Evolutionary conservation across 2,113 vertebrate species (phyloP).

Genomic region (Neoarius graeffei): DNA sequence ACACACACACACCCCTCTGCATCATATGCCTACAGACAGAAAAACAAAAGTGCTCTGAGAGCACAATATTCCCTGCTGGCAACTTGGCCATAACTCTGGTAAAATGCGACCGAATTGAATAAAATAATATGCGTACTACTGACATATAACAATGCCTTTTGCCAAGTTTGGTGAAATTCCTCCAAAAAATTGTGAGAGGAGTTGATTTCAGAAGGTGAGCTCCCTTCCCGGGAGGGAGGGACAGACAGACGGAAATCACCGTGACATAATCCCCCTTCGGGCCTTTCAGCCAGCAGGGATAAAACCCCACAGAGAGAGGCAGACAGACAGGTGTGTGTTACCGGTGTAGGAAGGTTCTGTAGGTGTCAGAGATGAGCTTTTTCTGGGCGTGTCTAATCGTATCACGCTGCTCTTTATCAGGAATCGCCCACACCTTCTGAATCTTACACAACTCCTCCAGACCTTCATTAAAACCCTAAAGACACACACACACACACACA

Average conservation of each 20-base stretch:
- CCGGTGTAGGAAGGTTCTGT: conserved; percentile 86
- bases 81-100: too few species aligned
- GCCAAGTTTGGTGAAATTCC: too few species aligned
- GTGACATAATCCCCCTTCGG: too few species aligned
- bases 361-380: conserved; percentile 85
- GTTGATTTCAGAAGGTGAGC: too few species aligned
- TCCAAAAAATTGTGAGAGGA: too few species aligned
- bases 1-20: neutral
- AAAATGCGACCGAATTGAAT: too few species aligned
- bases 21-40: neutral
- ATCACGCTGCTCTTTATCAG: conserved; percentile 88
- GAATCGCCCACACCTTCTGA: conserved; percentile 97
- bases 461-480: conserved; percentile 94
- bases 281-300: too few species aligned
- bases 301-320: neutral
- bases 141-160: too few species aligned
- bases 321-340: conserved; percentile 59
- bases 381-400: conserved; percentile 88
- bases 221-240: too few species aligned
- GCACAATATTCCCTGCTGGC: too few species aligned
- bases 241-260: too few species aligned
- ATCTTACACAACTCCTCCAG: conserved; percentile 94
- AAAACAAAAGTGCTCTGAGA: neutral
- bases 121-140: too few species aligned
- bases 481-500: conserved; percentile 28